These are phyloP conservation scores for Lepidochrysops patricia DNA, from an alignment of 2,888 invertebrate species.

Conservation along the genomic window DNA sequence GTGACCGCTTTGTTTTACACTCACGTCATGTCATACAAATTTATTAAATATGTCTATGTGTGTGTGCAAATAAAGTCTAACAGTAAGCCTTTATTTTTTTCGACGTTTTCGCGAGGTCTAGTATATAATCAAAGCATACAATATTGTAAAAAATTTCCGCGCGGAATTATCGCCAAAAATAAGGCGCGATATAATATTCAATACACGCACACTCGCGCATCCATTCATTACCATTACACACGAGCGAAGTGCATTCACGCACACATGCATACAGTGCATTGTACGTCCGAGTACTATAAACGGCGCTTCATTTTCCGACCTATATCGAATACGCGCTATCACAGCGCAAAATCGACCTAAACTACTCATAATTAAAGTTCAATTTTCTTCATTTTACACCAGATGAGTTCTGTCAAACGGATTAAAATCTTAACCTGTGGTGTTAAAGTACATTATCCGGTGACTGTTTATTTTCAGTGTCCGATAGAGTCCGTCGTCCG, in stretches of 20 bases:
- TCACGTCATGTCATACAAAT: no score
- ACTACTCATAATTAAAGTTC: constrained; percentile 16
- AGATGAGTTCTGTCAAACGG: neutral
- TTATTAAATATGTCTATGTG: no score
- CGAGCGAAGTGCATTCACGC: constrained; percentile 30
- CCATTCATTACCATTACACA: constrained; percentile 26
- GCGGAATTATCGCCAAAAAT: neutral
- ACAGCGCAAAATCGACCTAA: constrained; percentile 33
- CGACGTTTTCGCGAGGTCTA: no score
- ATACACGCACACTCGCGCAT: constrained; percentile 4
- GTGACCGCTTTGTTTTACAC: no score
- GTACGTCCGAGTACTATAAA: constrained; percentile 68
- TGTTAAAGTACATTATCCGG: constrained; percentile 29
- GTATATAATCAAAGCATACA: neutral
- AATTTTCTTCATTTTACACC: constrained; percentile 12
- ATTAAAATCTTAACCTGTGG: constrained; percentile 26
- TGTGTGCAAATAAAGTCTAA: no score
- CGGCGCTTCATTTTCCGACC: constrained; percentile 62
- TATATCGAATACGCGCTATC: constrained; percentile 37
- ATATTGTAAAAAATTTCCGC: neutral
- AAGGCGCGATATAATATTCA: constrained; percentile 4
- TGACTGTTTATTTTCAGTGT: constrained; percentile 23
- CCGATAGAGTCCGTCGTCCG: constrained; percentile 30
- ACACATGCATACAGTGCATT: constrained; percentile 48
- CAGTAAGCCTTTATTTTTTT: no score